A percentile compares a stretch with the other conserved stretches of the same genome.
phyloP scores from a whole-genome alignment of 2,797 vertebrate species.

The Simalia tracyae region DNA sequence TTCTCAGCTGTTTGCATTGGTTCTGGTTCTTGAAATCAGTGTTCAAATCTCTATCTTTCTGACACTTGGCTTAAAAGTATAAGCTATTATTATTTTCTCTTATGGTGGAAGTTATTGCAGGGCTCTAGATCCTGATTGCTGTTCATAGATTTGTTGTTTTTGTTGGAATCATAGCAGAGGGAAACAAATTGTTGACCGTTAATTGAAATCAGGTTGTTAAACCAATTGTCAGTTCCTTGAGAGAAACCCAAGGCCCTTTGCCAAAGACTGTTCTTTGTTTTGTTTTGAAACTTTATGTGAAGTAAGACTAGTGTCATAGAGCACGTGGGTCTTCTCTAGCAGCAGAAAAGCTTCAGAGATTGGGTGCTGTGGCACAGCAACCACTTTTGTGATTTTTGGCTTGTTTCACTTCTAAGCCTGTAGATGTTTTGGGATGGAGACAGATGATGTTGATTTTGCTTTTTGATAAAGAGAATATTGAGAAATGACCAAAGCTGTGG shows the following conservation, averaged over 20 bases:
- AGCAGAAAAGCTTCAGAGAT: not conserved
- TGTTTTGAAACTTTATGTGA: not conserved
- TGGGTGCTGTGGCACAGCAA: not conserved
- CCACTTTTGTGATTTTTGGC: constrained; percentile 46
- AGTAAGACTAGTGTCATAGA: not conserved
- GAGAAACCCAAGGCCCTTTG: not conserved
- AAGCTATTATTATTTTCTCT: not conserved
- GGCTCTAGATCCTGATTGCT: not conserved
- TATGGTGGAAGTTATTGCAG: not conserved
- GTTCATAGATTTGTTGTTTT: not conserved
- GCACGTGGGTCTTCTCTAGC: not conserved
- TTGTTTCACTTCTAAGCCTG: constrained; percentile 30
- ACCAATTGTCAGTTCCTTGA: not conserved
- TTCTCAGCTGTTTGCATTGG: not conserved
- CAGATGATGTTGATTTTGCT: constrained; percentile 42
- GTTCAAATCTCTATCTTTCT: not conserved
- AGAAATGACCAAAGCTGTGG: constrained; percentile 55
- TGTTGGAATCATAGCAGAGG: not conserved
- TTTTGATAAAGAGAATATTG: constrained; percentile 60
- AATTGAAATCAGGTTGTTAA: not conserved
- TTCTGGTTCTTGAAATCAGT: not conserved
- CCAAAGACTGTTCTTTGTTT: not conserved
- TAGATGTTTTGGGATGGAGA: constrained; percentile 1
- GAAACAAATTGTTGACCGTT: not conserved
- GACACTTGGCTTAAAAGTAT: not conserved